These are phyloP conservation scores for Zenarchopterus dispar DNA, from an alignment of 2,797 vertebrate species.

Conservation along the genomic window DNA sequence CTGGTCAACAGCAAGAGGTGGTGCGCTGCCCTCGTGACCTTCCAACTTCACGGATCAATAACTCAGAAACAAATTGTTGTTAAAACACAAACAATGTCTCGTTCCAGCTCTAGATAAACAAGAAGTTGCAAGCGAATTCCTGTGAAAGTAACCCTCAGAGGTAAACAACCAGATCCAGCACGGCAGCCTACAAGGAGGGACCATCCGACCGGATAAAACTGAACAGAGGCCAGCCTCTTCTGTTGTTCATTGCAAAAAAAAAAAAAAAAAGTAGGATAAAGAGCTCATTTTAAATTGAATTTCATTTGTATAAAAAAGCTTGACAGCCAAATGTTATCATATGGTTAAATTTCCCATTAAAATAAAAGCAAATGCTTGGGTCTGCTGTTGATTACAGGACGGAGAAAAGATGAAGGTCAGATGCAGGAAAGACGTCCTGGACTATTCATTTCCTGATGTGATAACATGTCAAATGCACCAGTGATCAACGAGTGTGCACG, in stretches of 20 bases:
- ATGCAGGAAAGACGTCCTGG: too few relatives aligned
- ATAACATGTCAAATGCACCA: too few relatives aligned
- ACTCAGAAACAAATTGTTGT: conserved; percentile 18
- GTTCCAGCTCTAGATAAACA: conserved; percentile 1
- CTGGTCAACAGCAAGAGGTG: conserved; percentile 5
- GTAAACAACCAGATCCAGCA: not conserved
- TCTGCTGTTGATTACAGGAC: too few relatives aligned
- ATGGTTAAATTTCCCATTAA: too few relatives aligned
- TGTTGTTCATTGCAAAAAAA: not conserved
- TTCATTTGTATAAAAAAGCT: too few relatives aligned
- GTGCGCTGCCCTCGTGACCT: not conserved
- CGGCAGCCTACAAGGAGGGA: not conserved
- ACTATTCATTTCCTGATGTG: too few relatives aligned
- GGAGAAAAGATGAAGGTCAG: too few relatives aligned
- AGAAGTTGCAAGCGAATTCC: conserved; percentile 3
- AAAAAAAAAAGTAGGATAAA: not conserved
- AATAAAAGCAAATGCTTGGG: not conserved
- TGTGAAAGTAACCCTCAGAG: not conserved
- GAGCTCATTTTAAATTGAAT: not conserved
- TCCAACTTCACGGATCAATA: conserved; percentile 12
- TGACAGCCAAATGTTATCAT: too few relatives aligned
- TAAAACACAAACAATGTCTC: conserved; percentile 1
- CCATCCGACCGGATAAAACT: not conserved
- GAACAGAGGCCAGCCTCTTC: not conserved
- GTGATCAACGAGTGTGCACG: too few relatives aligned